Evolutionary conservation across 35 echinoderm and acorn worm genomes (phyloP).

Genomic region (Heliocidaris erythrogramma): DNA sequence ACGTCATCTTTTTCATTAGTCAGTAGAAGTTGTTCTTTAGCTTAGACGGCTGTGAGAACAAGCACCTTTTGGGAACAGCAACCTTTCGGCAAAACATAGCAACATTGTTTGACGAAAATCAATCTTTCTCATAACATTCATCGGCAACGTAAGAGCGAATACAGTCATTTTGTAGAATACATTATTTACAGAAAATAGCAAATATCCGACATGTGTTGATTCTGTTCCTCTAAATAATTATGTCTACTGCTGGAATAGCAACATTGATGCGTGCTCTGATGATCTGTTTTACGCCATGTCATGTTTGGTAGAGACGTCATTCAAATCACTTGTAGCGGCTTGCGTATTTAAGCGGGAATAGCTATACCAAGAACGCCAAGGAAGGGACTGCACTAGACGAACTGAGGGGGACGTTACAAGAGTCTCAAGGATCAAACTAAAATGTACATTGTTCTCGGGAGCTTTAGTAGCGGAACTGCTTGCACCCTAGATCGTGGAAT

Average conservation of each 20-base stretch:
- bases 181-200: neutral
- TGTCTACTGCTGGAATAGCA: neutral
- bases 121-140: neutral
- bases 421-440: neutral
- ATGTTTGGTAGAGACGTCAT: neutral
- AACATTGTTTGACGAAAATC: neutral
- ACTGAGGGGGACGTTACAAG: neutral
- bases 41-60: too few species aligned
- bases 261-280: neutral
- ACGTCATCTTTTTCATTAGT: too few species aligned
- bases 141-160: neutral
- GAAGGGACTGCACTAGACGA: neutral
- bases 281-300: neutral
- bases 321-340: neutral
- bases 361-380: neutral
- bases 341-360: neutral
- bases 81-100: neutral
- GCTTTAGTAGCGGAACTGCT: conserved; percentile 25
- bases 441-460: neutral
- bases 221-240: neutral
- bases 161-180: neutral
- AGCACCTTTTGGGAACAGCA: too few species aligned
- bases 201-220: neutral
- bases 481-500: conserved; percentile 33
- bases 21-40: too few species aligned